Conservation (phyloP, 2,113 vertebrate species). For the Neomonachus schauinslandi region DNA sequence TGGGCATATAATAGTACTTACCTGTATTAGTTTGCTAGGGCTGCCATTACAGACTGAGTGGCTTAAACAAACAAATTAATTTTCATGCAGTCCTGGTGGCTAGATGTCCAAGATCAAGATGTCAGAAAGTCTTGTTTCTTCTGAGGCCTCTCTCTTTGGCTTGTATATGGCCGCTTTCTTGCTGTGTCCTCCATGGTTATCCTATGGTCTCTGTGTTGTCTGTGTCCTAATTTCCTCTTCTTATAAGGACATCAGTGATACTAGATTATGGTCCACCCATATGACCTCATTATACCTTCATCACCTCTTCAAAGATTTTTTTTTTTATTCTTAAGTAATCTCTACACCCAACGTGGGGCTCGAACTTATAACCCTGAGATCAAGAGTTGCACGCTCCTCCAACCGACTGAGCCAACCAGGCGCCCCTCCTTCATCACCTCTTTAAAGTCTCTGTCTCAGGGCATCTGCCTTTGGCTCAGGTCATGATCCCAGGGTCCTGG, state of each 20-base stretch:
- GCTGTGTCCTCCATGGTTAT: not conserved
- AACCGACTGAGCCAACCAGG: not conserved
- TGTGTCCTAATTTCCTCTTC: not conserved
- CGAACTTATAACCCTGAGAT: not conserved
- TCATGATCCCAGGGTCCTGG: too few species aligned
- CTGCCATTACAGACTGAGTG: not conserved
- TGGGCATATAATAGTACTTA: not conserved
- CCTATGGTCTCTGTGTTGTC: not conserved
- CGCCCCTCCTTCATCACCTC: not conserved
- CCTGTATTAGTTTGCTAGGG: not conserved
- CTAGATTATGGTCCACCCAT: not conserved
- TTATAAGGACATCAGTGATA: not conserved
- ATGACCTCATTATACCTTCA: not conserved
- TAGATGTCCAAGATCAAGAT: not conserved
- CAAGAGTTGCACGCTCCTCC: not conserved
- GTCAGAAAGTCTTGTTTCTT: not conserved
- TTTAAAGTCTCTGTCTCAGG: not conserved
- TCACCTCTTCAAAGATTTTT: not conserved
- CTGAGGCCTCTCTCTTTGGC: not conserved
- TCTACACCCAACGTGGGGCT: not conserved
- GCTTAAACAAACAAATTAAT: not conserved
- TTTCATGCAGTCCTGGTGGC: not conserved
- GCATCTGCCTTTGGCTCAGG: too few species aligned
- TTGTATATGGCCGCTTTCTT: not conserved
- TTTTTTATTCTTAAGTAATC: not conserved